Base-by-base conservation (phyloP, 2,888 invertebrate genomes). In the Lepas anatifera region DNA sequence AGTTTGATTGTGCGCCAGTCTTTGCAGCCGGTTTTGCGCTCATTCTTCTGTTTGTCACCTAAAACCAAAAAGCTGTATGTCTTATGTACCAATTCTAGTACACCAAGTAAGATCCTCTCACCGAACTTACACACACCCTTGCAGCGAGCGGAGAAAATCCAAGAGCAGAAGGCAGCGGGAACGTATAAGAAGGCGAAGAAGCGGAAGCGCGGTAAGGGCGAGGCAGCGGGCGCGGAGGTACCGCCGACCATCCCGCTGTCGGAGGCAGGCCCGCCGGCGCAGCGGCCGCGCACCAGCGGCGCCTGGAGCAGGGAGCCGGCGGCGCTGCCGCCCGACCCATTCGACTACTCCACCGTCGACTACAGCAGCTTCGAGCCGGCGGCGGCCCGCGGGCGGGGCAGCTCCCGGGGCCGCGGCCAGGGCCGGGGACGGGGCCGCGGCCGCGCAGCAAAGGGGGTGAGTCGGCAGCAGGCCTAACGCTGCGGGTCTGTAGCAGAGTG, bases 271-370 rank as follows among this genome's bases (percentile, higher is more conserved):
- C 58, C 58, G 18, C 6, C 58, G 29, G 32, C 32, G 29, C 58
- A 58, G 32, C 32, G 32, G 18, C 6, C 32, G 13, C 32, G 32
- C 6, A 29, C 58, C 6, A 32, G 32, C 18, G 52, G 52, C 52
- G 11, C 10, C 27, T 52, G 52, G 52, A 29, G 13, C 52, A 29
- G 13, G 8, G 52, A 63, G 63, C 32, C 37, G 63, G 35, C 18
- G n/a, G 1, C 35, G n/a, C 35, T 7, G 37, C 37, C 64, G 39
- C 3, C 41, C 10, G 67, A 64, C 32, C 67, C 64, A 16, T 73
- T 73, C 66, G 70, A 70, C 58, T 73, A 73, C 50, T 52, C 68
- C 1, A 39, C 46, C 22, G 72, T 70, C 10, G 70, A 73, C 46
- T 73, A 70, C 52, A 68, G 50, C 29, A 41, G 70, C n/a, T 73